A percentile compares a stretch with the other conserved stretches of the same genome.
Conservation (phyloP, 2,797 vertebrate species). For the Lagodon rhomboides region DNA sequence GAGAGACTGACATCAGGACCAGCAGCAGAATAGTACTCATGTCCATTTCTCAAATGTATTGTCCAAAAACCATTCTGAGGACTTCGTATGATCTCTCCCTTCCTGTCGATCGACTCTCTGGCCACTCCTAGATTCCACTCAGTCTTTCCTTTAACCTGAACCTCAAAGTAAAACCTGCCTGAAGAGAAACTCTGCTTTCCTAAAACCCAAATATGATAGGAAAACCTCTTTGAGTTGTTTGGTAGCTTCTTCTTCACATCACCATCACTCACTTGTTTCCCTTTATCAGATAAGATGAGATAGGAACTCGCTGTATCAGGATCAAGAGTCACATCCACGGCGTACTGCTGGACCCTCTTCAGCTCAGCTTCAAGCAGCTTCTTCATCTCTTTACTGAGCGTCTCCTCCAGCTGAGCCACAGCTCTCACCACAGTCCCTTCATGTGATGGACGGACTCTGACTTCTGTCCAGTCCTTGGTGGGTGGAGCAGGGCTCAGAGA, state of each 20-base stretch:
- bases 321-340: constrained; percentile 6
- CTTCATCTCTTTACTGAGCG: not conserved
- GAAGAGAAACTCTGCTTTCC: constrained; percentile 1
- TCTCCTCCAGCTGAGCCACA: not conserved
- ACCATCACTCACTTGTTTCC: not conserved
- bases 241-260: not conserved
- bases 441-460: not conserved
- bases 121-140: not conserved
- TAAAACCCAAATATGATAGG: fast-evolving
- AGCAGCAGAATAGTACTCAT: fast-evolving
- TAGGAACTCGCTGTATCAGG: not conserved
- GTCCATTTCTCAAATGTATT: not conserved
- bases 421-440: not conserved
- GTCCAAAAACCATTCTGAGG: not conserved
- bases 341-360: constrained; percentile 2
- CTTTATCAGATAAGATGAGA: not conserved
- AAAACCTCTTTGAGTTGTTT: constrained; percentile 3
- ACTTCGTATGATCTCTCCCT: not conserved
- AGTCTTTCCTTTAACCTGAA: not conserved
- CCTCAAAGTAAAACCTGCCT: constrained; percentile 1
- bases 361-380: not conserved
- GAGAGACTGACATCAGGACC: not conserved
- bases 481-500: not conserved
- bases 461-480: constrained; percentile 8
- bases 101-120: not conserved